These are phyloP conservation scores for Vidua chalybeata DNA, from an alignment of 2,113 vertebrate species.

Conservation along the genomic window DNA sequence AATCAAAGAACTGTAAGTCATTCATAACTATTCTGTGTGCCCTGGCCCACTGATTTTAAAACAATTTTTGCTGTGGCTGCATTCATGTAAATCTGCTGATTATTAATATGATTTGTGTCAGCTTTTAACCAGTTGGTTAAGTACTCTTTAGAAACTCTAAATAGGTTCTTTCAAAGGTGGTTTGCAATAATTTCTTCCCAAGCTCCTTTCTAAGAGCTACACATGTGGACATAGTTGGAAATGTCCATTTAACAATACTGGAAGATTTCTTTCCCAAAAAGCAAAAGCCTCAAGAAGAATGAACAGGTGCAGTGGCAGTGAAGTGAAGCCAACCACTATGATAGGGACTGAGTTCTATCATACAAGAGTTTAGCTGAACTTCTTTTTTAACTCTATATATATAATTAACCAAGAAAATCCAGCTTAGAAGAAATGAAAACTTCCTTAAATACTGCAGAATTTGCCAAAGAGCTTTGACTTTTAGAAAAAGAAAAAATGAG, in stretches of 20 bases:
- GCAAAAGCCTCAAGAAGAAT: neutral
- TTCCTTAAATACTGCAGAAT: neutral
- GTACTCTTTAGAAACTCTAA: neutral
- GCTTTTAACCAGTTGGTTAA: neutral
- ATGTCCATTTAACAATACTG: neutral
- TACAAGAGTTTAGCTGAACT: neutral
- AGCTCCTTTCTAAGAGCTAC: neutral
- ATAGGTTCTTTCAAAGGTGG: neutral
- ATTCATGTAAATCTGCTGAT: neutral
- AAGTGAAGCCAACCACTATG: neutral
- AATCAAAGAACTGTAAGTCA: slow-evolving; percentile 16
- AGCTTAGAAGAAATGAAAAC: neutral
- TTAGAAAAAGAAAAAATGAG: neutral
- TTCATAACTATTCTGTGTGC: neutral
- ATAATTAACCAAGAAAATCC: neutral
- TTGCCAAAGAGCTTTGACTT: neutral
- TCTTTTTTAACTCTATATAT: neutral
- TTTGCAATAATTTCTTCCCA: neutral
- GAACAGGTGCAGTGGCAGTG: neutral
- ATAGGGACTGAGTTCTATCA: neutral
- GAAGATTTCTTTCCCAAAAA: neutral
- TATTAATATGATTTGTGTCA: slow-evolving; percentile 14
- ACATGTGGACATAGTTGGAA: neutral
- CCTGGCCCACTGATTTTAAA: neutral
- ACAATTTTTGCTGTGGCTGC: slow-evolving; percentile 10